phyloP scores from a whole-genome alignment of 2,113 vertebrate genomes.

The Cariama cristata region DNA sequence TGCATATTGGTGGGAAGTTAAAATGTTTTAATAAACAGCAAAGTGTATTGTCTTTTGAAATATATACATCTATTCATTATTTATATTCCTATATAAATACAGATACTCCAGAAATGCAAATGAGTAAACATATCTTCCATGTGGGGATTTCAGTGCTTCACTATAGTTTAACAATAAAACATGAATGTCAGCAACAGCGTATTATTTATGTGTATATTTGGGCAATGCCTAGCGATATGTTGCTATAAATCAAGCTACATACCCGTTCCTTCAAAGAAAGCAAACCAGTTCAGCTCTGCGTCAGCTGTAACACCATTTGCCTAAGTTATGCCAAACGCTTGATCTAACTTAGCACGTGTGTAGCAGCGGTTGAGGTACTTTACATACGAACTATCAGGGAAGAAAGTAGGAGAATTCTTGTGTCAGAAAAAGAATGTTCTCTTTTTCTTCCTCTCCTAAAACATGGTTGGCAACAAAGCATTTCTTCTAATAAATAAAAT shows the following conservation, averaged over 20 bases:
- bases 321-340: not conserved
- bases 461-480: not conserved
- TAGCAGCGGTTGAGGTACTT: not conserved
- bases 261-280: not conserved
- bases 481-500: not conserved
- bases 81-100: not conserved
- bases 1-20: not conserved
- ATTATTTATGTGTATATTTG: not conserved
- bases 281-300: not conserved
- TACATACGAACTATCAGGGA: not conserved
- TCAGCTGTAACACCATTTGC: not conserved
- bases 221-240: not conserved
- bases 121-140: not conserved
- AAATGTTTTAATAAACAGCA: not conserved
- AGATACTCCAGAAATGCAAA: not conserved
- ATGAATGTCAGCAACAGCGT: not conserved
- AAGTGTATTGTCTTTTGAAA: not conserved
- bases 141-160: not conserved
- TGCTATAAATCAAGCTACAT: not conserved
- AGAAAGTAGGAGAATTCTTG: not conserved
- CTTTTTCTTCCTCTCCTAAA: not conserved
- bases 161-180: not conserved
- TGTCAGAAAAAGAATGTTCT: not conserved
- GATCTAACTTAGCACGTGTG: not conserved
- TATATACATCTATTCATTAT: not conserved